Percentiles rank a stretch among this genome's conserved stretches.
phyloP scores from a whole-genome alignment of 2,888 invertebrate species.

The Dorcus hopei region DNA sequence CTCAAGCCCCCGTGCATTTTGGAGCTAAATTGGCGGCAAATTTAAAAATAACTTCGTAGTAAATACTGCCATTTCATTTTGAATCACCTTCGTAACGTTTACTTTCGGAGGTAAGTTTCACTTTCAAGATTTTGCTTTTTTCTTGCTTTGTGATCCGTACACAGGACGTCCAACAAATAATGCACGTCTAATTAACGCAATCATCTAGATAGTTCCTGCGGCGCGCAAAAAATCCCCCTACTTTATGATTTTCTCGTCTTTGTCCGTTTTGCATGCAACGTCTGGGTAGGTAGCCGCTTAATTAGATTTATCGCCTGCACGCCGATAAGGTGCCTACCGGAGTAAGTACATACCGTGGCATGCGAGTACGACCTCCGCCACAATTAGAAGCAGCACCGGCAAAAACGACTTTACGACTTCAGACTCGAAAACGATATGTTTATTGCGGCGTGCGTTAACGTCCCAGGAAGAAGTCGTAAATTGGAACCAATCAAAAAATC shows the following conservation, averaged over 20 bases:
- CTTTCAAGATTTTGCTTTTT: too few species aligned
- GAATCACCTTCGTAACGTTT: too few species aligned
- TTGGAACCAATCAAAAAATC: too few species aligned
- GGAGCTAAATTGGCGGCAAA: too few species aligned
- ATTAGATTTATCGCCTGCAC: conserved; percentile 28
- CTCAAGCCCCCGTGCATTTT: too few species aligned
- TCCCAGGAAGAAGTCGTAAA: too few species aligned
- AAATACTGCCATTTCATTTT: too few species aligned
- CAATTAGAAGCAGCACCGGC: conserved; percentile 2
- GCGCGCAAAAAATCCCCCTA: conserved; percentile 2
- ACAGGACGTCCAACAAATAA: neutral
- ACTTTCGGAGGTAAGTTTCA: too few species aligned
- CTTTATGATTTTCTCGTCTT: conserved; percentile 29
- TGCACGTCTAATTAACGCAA: conserved; percentile 6
- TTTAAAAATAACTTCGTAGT: too few species aligned
- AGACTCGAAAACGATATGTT: neutral
- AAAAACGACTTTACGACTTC: neutral
- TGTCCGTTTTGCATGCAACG: conserved; percentile 27
- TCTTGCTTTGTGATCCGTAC: too few species aligned
- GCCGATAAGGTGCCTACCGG: conserved; percentile 21
- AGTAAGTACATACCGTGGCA: neutral
- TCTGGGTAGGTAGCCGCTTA: conserved; percentile 21
- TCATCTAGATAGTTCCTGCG: conserved; percentile 7
- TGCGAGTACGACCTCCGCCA: neutral
- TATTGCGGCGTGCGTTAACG: neutral